Percentiles rank a stretch among this genome's conserved stretches.
Evolutionary conservation across 2,113 vertebrate genomes (phyloP).

Genomic region (Agelaius tricolor): DNA sequence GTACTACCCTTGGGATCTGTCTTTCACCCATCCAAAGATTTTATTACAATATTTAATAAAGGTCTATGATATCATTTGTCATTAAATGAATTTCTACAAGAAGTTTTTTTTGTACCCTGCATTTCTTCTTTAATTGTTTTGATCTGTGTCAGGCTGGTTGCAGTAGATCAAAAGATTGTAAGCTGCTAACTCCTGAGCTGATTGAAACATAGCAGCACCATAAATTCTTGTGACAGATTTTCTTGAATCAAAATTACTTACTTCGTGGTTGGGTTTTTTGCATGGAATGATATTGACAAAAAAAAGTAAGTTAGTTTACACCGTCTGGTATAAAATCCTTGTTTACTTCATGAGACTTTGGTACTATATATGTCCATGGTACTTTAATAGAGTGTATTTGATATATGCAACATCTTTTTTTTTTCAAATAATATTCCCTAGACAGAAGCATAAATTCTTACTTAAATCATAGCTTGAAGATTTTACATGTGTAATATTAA

Average conservation of each 20-base stretch:
- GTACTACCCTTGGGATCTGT: background rate
- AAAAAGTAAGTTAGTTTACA: background rate
- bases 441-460: background rate
- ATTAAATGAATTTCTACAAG: background rate
- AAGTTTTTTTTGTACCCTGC: background rate
- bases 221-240: constrained; percentile 34
- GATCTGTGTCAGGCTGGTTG: background rate
- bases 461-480: background rate
- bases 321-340: background rate
- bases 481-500: background rate
- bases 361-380: background rate
- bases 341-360: background rate
- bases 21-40: background rate
- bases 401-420: background rate
- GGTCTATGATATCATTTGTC: background rate
- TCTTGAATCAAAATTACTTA: constrained; percentile 26
- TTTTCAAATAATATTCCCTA: background rate
- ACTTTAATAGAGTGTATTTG: background rate
- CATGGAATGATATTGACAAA: constrained; percentile 3
- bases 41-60: constrained; percentile 17
- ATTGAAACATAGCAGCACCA: background rate
- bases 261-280: background rate
- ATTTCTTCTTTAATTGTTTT: constrained; percentile 6
- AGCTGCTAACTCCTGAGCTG: constrained; percentile 13
- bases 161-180: constrained; percentile 45